These are phyloP conservation scores for Oreochromis grahami DNA, from an alignment of 2,797 vertebrate genomes.

Conservation along the genomic window DNA sequence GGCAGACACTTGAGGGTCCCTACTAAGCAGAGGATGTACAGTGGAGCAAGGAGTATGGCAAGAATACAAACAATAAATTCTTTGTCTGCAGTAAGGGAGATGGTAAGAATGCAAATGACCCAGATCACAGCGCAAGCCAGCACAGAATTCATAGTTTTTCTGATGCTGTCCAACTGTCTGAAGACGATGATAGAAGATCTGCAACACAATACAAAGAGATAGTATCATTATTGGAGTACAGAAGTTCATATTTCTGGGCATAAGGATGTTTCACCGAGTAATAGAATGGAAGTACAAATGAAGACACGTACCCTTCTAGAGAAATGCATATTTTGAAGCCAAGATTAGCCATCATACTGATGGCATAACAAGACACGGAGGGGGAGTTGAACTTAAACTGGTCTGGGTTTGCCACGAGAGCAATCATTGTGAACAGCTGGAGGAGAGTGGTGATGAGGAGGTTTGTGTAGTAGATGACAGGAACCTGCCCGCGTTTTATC, in stretches of 20 bases:
- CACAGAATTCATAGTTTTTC: background rate
- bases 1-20: background rate
- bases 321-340: background rate
- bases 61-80: fast-evolving
- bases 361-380: fast-evolving
- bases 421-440: background rate
- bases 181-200: background rate
- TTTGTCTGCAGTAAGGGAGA: fast-evolving
- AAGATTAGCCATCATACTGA: background rate
- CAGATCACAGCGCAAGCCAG: background rate
- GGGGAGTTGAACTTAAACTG: background rate
- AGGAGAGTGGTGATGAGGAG: background rate
- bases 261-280: background rate
- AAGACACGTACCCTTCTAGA: background rate
- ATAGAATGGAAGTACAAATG: background rate
- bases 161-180: background rate
- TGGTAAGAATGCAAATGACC: background rate
- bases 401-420: background rate
- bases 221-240: too few species aligned
- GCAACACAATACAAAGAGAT: background rate
- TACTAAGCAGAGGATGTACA: background rate
- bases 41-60: background rate
- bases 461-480: background rate
- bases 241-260: background rate
- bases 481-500: background rate